Conservation (phyloP, 64 coral and sea anemone species). For the Trachythela sp. region DNA sequence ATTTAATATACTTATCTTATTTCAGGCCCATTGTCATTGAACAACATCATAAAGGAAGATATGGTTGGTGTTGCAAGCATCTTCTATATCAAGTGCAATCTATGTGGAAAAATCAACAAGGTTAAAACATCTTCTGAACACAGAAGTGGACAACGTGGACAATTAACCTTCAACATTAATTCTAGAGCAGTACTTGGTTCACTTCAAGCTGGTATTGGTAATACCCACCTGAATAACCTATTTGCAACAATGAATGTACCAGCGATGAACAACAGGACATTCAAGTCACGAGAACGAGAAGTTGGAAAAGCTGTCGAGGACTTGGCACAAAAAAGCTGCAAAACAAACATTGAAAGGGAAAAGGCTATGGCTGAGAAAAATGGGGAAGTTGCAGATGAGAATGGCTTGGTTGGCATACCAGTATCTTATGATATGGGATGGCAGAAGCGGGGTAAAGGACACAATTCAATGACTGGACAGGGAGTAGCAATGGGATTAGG, state of each 20-base stretch:
- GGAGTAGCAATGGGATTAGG: constrained; percentile 51
- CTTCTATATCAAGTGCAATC: neutral
- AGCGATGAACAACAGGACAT: constrained; percentile 33
- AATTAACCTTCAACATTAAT: constrained; percentile 2
- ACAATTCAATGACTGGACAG: constrained; percentile 55
- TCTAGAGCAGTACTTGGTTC: constrained; percentile 47
- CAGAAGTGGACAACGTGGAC: neutral
- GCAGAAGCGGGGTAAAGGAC: constrained; percentile 49
- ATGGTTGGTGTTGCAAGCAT: neutral
- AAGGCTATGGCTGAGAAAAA: neutral
- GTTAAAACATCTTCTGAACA: neutral
- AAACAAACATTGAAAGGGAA: neutral
- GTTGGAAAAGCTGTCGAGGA: constrained; percentile 48
- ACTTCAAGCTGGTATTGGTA: constrained; percentile 52
- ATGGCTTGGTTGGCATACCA: constrained; percentile 6
- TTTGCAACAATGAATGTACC: constrained; percentile 61
- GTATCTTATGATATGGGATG: constrained; percentile 58
- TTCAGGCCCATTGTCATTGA: neutral
- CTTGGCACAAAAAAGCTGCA: constrained; percentile 51
- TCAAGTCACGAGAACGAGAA: constrained; percentile 53
- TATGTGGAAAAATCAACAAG: neutral
- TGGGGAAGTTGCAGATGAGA: neutral
- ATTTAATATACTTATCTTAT: neutral
- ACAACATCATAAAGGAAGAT: neutral
- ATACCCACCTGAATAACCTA: constrained; percentile 44